Conservation (phyloP, 2,888 invertebrate species). For the Orchesella flavescens region DNA sequence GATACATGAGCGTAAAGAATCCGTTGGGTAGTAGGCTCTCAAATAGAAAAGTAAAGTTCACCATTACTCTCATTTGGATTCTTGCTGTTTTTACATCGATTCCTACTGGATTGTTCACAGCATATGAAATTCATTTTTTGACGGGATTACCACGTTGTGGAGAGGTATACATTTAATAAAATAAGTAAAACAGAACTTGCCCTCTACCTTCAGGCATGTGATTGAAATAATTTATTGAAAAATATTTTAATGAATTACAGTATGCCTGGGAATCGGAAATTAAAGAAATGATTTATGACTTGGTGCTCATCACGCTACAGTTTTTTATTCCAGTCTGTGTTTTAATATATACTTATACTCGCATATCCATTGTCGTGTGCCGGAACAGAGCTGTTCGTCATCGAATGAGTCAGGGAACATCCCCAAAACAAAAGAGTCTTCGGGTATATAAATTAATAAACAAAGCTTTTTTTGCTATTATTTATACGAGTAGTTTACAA, state of each 20-base stretch:
- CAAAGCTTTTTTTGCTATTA: no score
- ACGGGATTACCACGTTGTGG: conserved; percentile 53
- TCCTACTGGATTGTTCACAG: conserved; percentile 86
- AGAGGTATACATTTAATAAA: conserved; percentile 41
- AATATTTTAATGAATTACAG: conserved; percentile 25
- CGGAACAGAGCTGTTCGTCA: conserved; percentile 80
- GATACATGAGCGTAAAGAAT: conserved; percentile 91
- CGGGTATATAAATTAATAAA: conserved; percentile 29
- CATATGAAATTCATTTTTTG: conserved; percentile 37
- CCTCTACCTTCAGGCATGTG: no score
- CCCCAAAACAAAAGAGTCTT: conserved; percentile 39
- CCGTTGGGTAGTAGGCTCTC: conserved; percentile 85
- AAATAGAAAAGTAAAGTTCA: conserved; percentile 81
- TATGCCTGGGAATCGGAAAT: conserved; percentile 79
- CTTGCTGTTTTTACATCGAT: conserved; percentile 82
- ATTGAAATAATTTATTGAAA: background rate
- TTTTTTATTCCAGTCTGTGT: conserved; percentile 87
- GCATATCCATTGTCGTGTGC: conserved; percentile 90
- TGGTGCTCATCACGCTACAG: conserved; percentile 85
- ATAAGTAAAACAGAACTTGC: no score
- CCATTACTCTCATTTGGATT: conserved; percentile 83
- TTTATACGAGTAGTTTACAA: no score
- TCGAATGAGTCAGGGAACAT: conserved; percentile 39
- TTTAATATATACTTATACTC: conserved; percentile 87
- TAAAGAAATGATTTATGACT: conserved; percentile 84